These are phyloP conservation scores for Pseudocheirus occidentalis DNA, from an alignment of 2,797 vertebrate genomes.

Conservation along the genomic window DNA sequence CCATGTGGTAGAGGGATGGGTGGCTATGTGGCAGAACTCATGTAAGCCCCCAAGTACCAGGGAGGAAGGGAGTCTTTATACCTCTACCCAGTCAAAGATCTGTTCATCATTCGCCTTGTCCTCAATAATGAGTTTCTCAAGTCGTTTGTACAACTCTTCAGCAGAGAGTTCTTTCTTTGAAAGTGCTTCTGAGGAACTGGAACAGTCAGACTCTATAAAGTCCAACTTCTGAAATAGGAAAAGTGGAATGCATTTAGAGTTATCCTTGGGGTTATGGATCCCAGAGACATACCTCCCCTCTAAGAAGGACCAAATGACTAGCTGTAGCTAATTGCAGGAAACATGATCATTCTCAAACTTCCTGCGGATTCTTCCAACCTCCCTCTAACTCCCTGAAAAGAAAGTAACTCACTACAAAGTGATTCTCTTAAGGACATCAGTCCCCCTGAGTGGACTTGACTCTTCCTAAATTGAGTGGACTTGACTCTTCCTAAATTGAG, in stretches of 20 bases:
- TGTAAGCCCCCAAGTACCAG: neutral
- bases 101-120: slow-evolving; percentile 96
- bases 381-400: slow-evolving; percentile 9
- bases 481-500: neutral
- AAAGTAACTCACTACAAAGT: neutral
- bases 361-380: neutral
- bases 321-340: neutral
- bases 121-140: slow-evolving; percentile 95
- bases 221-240: slow-evolving; percentile 91
- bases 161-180: slow-evolving; percentile 88
- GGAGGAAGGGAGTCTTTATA: slow-evolving; percentile 81
- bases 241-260: slow-evolving; percentile 48
- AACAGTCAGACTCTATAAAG: slow-evolving; percentile 88
- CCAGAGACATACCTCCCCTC: neutral
- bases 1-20: neutral
- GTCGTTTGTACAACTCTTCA: slow-evolving; percentile 91
- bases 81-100: slow-evolving; percentile 99
- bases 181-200: slow-evolving; percentile 88
- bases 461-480: neutral
- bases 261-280: neutral
- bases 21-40: neutral
- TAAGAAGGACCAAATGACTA: neutral
- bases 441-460: too few species aligned
- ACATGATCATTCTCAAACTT: neutral
- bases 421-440: neutral